Evolutionary conservation across 2,113 vertebrate genomes (phyloP).

Genomic region (Machaerirhynchus nigripectus): DNA sequence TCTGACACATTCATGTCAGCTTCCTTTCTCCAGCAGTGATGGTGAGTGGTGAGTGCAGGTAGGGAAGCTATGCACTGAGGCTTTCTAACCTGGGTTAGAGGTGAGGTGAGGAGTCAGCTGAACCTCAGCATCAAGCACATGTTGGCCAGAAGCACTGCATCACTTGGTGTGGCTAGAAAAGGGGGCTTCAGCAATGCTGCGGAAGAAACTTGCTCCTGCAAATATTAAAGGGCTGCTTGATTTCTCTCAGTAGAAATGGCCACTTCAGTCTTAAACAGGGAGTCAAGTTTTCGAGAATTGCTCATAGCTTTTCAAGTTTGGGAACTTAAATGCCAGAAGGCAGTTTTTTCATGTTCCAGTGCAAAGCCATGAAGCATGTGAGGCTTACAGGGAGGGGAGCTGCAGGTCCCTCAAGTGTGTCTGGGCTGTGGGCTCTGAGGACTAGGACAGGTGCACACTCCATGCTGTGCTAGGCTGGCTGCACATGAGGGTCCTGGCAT

Average conservation of each 20-base stretch:
- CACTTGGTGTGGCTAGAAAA: neutral
- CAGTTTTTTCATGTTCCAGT: neutral
- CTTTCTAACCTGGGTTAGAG: neutral
- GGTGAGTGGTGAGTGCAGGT: neutral
- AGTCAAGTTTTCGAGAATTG: neutral
- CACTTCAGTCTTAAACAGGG: neutral
- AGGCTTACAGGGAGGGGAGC: neutral
- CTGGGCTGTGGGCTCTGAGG: neutral
- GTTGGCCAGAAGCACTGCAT: neutral
- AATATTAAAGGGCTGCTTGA: neutral
- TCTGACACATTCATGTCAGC: neutral
- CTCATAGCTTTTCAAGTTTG: neutral
- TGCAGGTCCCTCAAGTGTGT: neutral
- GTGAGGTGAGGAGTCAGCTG: neutral
- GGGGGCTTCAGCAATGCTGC: neutral
- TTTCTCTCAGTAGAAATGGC: neutral
- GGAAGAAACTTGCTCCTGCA: neutral
- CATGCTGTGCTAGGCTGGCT: neutral
- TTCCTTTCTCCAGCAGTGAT: neutral
- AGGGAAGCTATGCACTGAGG: neutral
- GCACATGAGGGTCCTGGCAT: neutral
- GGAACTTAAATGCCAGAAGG: neutral
- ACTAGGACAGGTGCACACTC: rapidly evolving
- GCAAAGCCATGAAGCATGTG: neutral
- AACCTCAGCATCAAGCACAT: neutral